Conservation (phyloP, 1,140 invertebrate species). For the Panagrolaimus sp. region DNA sequence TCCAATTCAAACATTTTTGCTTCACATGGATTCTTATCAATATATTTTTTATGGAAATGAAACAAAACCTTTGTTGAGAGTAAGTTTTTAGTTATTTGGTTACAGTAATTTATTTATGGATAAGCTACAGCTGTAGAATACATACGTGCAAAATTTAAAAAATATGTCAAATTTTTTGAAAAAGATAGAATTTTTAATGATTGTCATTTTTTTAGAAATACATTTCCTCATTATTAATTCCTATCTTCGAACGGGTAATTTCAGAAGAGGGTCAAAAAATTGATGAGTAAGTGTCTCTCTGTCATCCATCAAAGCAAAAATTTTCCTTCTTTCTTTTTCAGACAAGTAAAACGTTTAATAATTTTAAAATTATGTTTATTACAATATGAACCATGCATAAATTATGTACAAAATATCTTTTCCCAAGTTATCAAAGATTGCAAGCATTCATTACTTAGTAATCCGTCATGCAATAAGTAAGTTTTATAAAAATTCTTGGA, state of each 20-base stretch:
- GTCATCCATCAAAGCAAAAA: neutral
- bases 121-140: no score
- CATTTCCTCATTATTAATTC: no score
- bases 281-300: neutral
- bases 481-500: neutral
- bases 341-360: neutral
- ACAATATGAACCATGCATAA: neutral
- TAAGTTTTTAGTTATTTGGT: neutral
- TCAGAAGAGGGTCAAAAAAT: neutral
- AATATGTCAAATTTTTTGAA: no score
- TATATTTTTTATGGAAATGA: neutral
- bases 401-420: neutral
- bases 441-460: neutral
- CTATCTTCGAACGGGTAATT: neutral
- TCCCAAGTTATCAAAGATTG: neutral
- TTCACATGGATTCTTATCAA: neutral
- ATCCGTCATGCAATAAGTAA: constrained; percentile 8
- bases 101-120: no score
- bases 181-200: no score
- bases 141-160: no score
- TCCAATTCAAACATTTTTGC: neutral
- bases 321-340: neutral
- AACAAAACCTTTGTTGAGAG: neutral
- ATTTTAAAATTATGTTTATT: constrained; percentile 4
- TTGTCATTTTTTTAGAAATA: no score